Evolutionary conservation across 2,113 vertebrate species (phyloP).

Genomic region (Ibidorhyncha struthersii): DNA sequence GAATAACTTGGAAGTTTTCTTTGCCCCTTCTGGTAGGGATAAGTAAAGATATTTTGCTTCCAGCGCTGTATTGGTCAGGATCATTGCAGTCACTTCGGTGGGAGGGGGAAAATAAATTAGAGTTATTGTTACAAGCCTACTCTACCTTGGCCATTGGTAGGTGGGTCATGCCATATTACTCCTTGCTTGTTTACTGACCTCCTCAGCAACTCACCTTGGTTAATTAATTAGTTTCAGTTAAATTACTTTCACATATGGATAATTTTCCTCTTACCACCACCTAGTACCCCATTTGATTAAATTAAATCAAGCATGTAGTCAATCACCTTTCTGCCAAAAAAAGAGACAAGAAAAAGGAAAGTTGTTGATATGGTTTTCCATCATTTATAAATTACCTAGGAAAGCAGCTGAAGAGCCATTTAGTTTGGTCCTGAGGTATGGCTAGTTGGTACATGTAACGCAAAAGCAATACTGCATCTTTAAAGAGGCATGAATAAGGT

Average conservation of each 20-base stretch:
- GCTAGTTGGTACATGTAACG: neutral
- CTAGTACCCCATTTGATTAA: neutral
- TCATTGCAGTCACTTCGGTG: neutral
- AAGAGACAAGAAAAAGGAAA: neutral
- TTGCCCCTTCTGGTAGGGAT: neutral
- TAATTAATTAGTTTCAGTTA: constrained; percentile 51
- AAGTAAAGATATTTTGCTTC: neutral
- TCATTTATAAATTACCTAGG: constrained; percentile 22
- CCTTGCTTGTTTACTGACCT: constrained; percentile 28
- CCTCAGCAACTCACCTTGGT: constrained; percentile 10
- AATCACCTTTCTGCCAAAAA: neutral
- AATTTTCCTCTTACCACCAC: neutral
- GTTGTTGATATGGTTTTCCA: neutral
- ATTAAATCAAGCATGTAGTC: neutral
- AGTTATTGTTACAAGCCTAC: neutral
- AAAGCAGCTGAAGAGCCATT: neutral
- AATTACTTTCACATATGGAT: constrained; percentile 40
- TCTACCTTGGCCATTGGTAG: neutral
- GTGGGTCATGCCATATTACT: neutral
- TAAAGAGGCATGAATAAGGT: constrained; percentile 31
- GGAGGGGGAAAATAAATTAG: neutral
- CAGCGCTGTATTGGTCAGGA: neutral
- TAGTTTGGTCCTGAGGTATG: neutral
- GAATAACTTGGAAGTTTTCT: neutral
- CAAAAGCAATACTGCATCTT: constrained; percentile 47